These are phyloP conservation scores for Xenops minutus DNA, from an alignment of 2,797 vertebrate genomes.

Conservation along the genomic window DNA sequence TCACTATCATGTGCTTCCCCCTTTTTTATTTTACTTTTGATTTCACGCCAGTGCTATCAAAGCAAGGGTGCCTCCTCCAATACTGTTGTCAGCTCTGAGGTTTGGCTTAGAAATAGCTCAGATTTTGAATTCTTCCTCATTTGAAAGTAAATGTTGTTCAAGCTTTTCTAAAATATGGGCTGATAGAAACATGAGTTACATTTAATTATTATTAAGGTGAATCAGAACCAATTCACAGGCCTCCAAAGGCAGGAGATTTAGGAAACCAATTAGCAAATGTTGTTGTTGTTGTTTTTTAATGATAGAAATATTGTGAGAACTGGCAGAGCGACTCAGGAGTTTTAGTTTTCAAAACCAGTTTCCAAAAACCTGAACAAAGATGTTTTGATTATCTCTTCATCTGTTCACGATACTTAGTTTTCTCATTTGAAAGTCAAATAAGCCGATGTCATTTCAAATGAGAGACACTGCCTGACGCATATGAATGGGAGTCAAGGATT, in stretches of 20 bases:
- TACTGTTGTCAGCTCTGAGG: background rate
- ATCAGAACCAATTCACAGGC: background rate
- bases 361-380: constrained; percentile 65
- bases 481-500: constrained; percentile 54
- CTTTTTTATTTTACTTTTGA: background rate
- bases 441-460: constrained; percentile 34
- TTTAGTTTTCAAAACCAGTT: constrained; percentile 43
- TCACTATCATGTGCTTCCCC: background rate
- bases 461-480: constrained; percentile 36
- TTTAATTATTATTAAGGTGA: constrained; percentile 9
- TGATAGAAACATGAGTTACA: background rate
- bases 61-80: background rate
- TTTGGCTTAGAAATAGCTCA: background rate
- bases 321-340: constrained; percentile 26
- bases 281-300: constrained; percentile 38
- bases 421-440: constrained; percentile 66
- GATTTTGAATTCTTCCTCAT: background rate
- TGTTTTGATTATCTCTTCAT: constrained; percentile 68
- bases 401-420: constrained; percentile 58
- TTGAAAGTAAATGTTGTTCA: background rate
- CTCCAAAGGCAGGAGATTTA: background rate
- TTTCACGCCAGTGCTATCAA: background rate
- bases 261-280: background rate
- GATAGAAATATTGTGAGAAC: constrained; percentile 61
- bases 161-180: background rate